Evolutionary conservation across 2,797 vertebrate genomes (phyloP), one percentile per base, ranked within the genome.

Genomic region (Sebastes oblongus): DNA sequence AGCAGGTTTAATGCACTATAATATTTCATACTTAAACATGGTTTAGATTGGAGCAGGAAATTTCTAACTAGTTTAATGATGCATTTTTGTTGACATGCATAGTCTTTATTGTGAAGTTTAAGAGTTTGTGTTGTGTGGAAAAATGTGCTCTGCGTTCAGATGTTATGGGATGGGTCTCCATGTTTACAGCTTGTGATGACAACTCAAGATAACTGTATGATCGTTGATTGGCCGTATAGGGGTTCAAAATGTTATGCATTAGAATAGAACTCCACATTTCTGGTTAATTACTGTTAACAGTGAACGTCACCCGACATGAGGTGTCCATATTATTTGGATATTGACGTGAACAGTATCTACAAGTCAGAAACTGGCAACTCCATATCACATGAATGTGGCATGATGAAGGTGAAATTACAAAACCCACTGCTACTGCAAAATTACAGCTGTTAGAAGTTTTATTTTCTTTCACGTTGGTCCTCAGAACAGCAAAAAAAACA

Each of bases 391-490:
- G 4, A 69, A 22, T 14, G 3, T 4, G 1, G 13, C 22, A n/a
- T 24, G n/a, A 72, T 36, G 34, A 36, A 18, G 13, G 29, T 50
- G 9, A 72, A 67, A 27, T 7, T 8, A 4, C 4, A 30, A 42
- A 34, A 65, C 8, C 27, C 22, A 61, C 34, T 1, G 50, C 18
- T 2, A n/a, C 6, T 10, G 20, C 8, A 46, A 32, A 64, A 16
- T 36, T 1, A 24, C 52, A 75, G 56, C 50, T 24, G 46, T 36
- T 36, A 5, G 24, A 16, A 62, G 42, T 55, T 85, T 85, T 78
- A 78, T 78, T 85, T 60, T 25, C 25, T 34, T 12, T 58, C 39
- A 36, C 4, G 36, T 72, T 62, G 75, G 61, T 75, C 46, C 46
- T 46, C 56, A 55, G 46, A 79, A 66, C 56, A 75, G 22, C 18